Evolutionary conservation across 2,888 invertebrate species (phyloP).

Genomic region (Drosophila fungiperda): DNA sequence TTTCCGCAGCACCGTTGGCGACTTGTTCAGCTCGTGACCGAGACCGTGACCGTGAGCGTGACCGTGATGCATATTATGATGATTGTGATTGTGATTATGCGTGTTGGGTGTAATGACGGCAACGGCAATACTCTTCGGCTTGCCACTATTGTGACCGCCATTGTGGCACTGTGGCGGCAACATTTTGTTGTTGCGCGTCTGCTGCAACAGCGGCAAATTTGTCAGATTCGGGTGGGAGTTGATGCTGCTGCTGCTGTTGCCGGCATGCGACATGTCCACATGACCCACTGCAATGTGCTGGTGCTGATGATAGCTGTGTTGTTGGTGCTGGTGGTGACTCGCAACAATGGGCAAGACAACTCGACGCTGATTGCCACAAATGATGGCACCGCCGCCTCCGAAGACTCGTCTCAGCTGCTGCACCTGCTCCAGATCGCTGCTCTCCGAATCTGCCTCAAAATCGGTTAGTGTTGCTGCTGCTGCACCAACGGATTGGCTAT

Average conservation of each 20-base stretch:
- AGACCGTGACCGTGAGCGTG: conserved; percentile 39
- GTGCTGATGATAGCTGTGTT: background rate
- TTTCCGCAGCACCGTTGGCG: conserved; percentile 81
- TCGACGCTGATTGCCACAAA: conserved; percentile 39
- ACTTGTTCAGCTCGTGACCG: conserved; percentile 69
- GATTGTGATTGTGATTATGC: conserved; percentile 43
- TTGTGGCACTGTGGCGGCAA: conserved; percentile 59
- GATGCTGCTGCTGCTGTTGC: conserved; percentile 43
- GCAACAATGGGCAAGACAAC: conserved; percentile 18
- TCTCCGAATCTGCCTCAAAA: conserved; percentile 88
- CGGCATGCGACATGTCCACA: conserved; percentile 50
- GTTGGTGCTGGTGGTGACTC: conserved; percentile 25
- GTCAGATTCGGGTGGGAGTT: conserved; percentile 49
- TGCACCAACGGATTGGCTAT: conserved; percentile 36
- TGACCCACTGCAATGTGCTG: conserved; percentile 24
- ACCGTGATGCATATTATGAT: conserved; percentile 26
- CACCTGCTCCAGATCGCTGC: conserved; percentile 85
- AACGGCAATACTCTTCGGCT: conserved; percentile 80
- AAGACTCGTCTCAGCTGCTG: conserved; percentile 61
- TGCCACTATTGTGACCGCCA: conserved; percentile 30
- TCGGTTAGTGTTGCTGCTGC: conserved; percentile 83
- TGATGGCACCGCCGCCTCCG: conserved; percentile 14
- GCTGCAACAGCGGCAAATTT: conserved; percentile 57
- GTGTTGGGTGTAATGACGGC: conserved; percentile 82
- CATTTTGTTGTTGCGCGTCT: conserved; percentile 69